Percentiles rank a stretch among this genome's conserved stretches.
Conservation (phyloP, 2,797 vertebrate genomes). For the Sebastes goodei region DNA sequence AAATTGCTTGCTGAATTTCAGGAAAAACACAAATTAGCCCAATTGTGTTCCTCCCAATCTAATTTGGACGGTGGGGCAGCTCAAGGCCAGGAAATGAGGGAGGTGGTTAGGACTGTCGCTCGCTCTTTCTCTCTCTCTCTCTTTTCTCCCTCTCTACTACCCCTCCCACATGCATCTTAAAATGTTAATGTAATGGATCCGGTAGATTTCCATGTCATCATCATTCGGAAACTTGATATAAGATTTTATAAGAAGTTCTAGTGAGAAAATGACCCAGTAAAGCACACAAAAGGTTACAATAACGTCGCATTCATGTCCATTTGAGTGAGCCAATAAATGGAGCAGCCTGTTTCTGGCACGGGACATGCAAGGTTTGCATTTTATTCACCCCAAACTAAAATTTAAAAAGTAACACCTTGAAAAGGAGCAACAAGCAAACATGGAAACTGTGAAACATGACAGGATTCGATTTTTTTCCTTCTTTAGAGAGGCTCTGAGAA, state of each 20-base stretch:
- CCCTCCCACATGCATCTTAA: slow-evolving; percentile 11
- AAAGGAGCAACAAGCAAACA: background rate
- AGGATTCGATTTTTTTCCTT: background rate
- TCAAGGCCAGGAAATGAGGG: slow-evolving; percentile 55
- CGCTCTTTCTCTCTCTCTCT: background rate
- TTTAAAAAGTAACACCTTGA: background rate
- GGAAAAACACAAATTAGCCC: slow-evolving; percentile 77
- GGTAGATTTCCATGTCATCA: slow-evolving; percentile 38
- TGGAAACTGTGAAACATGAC: background rate
- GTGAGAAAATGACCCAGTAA: background rate
- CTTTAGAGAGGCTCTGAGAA: background rate
- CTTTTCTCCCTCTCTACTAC: slow-evolving; percentile 12
- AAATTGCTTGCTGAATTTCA: slow-evolving; percentile 72
- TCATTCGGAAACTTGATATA: slow-evolving; percentile 16
- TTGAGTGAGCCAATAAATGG: background rate
- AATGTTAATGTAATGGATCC: slow-evolving; percentile 40
- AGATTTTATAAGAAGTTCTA: background rate
- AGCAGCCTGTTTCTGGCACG: background rate
- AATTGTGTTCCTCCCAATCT: slow-evolving; percentile 65
- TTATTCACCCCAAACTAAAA: background rate
- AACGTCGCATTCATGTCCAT: background rate
- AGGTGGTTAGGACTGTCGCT: slow-evolving; percentile 38
- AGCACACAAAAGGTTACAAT: background rate
- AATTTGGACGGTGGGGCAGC: slow-evolving; percentile 52
- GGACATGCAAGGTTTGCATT: background rate